Percentiles rank a stretch among this genome's conserved stretches.
Conservation (phyloP, 2,888 invertebrate genomes). For the Stenchaetothrips biformis region DNA sequence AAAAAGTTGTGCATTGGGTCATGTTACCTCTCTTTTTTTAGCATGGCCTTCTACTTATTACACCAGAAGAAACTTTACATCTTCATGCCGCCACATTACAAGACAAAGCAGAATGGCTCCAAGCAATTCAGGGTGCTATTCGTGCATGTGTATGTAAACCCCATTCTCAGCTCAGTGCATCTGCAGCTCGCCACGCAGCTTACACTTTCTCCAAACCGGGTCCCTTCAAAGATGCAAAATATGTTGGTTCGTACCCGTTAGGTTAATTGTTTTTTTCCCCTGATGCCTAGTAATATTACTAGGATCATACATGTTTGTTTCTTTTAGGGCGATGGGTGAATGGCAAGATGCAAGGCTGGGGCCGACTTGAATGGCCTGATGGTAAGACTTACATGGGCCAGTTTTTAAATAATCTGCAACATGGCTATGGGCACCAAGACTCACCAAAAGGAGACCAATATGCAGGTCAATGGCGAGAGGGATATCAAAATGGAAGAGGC, state of each 20-base stretch:
- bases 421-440: slow-evolving; percentile 67
- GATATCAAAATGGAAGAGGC: slow-evolving; percentile 76
- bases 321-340: slow-evolving; percentile 65
- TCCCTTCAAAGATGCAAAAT: slow-evolving; percentile 71
- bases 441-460: slow-evolving; percentile 63
- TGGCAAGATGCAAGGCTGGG: slow-evolving; percentile 77
- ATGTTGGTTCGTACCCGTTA: slow-evolving; percentile 58
- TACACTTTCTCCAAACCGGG: slow-evolving; percentile 68
- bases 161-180: slow-evolving; percentile 51
- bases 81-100: slow-evolving; percentile 61
- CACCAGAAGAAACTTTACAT: slow-evolving; percentile 72
- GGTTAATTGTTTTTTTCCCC: slow-evolving; percentile 22
- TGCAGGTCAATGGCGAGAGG: slow-evolving; percentile 77
- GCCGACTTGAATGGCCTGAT: slow-evolving; percentile 76
- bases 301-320: slow-evolving; percentile 16
- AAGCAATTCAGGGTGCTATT: slow-evolving; percentile 68
- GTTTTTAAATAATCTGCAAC: slow-evolving; percentile 66
- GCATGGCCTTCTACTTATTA: slow-evolving; percentile 63
- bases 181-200: slow-evolving; percentile 63
- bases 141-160: slow-evolving; percentile 61
- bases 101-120: slow-evolving; percentile 75
- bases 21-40: slow-evolving; percentile 36
- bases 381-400: slow-evolving; percentile 76
- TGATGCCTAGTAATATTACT: neutral
- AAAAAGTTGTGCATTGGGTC: too few species aligned